These are phyloP conservation scores for Serripes groenlandicus DNA, from an alignment of 2,888 invertebrate species.

Conservation along the genomic window DNA sequence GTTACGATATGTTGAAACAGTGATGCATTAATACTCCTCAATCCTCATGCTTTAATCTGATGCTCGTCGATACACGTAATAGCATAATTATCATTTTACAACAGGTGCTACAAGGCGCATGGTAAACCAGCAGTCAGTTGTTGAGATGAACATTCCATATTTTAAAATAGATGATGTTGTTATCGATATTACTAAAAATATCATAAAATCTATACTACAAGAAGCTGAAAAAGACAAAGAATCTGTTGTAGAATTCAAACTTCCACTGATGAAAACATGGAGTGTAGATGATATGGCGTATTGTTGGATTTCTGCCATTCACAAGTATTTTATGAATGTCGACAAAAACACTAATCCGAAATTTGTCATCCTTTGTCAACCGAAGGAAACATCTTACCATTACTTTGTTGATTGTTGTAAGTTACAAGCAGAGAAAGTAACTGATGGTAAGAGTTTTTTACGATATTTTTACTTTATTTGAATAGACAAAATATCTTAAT, in stretches of 20 bases:
- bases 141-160: background rate
- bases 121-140: background rate
- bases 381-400: background rate
- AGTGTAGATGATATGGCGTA: background rate
- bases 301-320: background rate
- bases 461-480: background rate
- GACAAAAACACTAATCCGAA: background rate
- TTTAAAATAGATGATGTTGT: background rate
- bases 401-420: background rate
- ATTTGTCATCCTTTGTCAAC: background rate
- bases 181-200: background rate
- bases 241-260: background rate
- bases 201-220: background rate
- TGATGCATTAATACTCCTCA: no score
- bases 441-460: background rate
- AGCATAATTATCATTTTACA: background rate
- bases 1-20: no score
- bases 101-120: background rate
- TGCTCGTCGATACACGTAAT: no score
- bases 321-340: background rate
- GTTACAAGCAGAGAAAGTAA: background rate
- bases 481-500: no score
- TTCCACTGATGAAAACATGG: background rate
- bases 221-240: conserved; percentile 8
- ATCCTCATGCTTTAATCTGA: no score